Percentiles rank a stretch among this genome's conserved stretches.
phyloP scores from a whole-genome alignment of 2,113 vertebrate species.

The Cynoglossus semilaevis region DNA sequence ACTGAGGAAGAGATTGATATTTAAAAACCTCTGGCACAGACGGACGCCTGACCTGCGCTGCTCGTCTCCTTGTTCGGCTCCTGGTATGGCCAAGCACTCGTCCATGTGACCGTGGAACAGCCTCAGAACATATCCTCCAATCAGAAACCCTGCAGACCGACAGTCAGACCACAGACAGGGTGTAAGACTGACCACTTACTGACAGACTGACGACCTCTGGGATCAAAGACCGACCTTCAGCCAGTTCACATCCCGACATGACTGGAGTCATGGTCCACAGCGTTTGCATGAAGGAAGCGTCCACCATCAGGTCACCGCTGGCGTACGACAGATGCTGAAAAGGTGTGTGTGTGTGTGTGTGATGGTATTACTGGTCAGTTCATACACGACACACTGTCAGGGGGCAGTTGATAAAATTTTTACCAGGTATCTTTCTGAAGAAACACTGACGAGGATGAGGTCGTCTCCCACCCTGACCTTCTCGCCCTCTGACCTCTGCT shows the following conservation, averaged over 20 bases:
- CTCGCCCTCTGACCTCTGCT: conserved; percentile 91
- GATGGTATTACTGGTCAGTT: neutral
- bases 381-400: neutral
- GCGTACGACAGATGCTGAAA: conserved; percentile 87
- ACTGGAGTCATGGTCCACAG: conserved; percentile 94
- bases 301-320: conserved; percentile 89
- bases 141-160: conserved; percentile 79
- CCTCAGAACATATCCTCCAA: conserved; percentile 87
- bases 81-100: conserved; percentile 86
- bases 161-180: neutral
- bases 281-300: conserved; percentile 94
- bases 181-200: neutral
- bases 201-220: too few relatives aligned
- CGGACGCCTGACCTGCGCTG: conserved; percentile 79
- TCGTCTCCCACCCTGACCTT: conserved; percentile 93
- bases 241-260: conserved; percentile 85
- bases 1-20: too few relatives aligned
- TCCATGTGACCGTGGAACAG: conserved; percentile 94
- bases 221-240: conserved; percentile 78
- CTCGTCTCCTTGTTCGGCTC: conserved; percentile 84
- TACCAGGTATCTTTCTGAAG: conserved; percentile 92
- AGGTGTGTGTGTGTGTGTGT: too few relatives aligned
- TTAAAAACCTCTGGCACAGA: neutral
- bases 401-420: neutral
- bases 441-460: conserved; percentile 91